These are phyloP conservation scores for Electrophaes corylata DNA, from an alignment of 2,888 invertebrate genomes.

Conservation along the genomic window DNA sequence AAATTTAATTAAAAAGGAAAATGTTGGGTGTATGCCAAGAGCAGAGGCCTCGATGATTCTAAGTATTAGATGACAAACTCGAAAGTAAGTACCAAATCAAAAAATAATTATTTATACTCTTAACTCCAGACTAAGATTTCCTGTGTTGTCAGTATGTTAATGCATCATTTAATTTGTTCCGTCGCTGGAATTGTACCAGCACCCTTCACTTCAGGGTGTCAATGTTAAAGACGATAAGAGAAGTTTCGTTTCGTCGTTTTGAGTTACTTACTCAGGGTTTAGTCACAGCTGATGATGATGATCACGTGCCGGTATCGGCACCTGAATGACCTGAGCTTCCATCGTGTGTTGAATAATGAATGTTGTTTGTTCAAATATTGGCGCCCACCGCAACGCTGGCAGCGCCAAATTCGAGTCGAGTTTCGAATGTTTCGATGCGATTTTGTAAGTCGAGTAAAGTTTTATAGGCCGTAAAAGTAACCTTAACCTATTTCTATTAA, in stretches of 20 bases:
- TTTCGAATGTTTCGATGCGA: conserved; percentile 48
- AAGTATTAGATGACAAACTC: not conserved
- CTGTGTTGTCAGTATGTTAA: too few relatives aligned
- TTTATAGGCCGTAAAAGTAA: conserved; percentile 38
- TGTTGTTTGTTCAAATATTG: conserved; percentile 50
- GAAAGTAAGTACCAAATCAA: not conserved
- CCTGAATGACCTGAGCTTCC: conserved; percentile 31
- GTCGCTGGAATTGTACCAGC: too few relatives aligned
- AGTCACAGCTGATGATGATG: not conserved
- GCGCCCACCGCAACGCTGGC: conserved; percentile 42
- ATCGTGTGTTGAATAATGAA: conserved; percentile 40
- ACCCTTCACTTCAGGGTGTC: too few relatives aligned
- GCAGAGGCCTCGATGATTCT: not conserved
- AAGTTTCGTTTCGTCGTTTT: too few relatives aligned
- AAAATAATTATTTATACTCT: too few relatives aligned
- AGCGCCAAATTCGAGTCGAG: conserved; percentile 48
- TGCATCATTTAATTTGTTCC: too few relatives aligned
- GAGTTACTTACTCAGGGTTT: too few relatives aligned
- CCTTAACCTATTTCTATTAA: not conserved
- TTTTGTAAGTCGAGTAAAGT: conserved; percentile 53
- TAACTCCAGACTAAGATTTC: too few relatives aligned
- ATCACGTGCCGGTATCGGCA: conserved; percentile 20
- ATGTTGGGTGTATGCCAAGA: not conserved
- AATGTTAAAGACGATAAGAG: too few relatives aligned
- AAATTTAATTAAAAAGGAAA: not conserved